Conservation (phyloP, 2,797 vertebrate genomes). For the Odontamblyopus rebecca region DNA sequence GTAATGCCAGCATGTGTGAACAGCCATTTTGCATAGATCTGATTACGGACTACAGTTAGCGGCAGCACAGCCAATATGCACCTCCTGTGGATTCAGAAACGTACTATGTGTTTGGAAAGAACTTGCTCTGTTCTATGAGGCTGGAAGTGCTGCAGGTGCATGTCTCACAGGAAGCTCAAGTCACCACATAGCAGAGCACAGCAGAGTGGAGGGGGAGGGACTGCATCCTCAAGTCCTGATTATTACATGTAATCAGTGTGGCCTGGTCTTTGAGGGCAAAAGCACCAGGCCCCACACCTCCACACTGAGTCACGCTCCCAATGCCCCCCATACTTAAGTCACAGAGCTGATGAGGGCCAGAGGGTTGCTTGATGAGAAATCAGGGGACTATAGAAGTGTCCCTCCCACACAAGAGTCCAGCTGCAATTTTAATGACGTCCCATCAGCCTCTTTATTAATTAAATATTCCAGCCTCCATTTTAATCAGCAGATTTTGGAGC, state of each 20-base stretch:
- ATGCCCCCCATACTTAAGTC: constrained; percentile 38
- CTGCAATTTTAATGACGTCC: constrained; percentile 60
- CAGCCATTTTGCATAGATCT: constrained; percentile 58
- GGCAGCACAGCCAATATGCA: constrained; percentile 18
- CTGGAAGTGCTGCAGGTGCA: constrained; percentile 63
- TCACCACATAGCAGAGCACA: constrained; percentile 54
- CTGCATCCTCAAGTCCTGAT: constrained; percentile 68
- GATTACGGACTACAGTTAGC: constrained; percentile 35
- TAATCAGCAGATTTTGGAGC: constrained; percentile 67
- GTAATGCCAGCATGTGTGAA: constrained; percentile 62
- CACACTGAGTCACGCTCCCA: constrained; percentile 63
- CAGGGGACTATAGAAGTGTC: constrained; percentile 37
- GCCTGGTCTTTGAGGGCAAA: constrained; percentile 53
- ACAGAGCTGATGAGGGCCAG: constrained; percentile 30
- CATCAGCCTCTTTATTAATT: constrained; percentile 60
- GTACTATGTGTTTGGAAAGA: background rate
- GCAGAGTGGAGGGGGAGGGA: constrained; percentile 38
- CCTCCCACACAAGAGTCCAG: constrained; percentile 36
- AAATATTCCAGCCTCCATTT: constrained; percentile 65
- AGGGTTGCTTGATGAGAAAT: constrained; percentile 14
- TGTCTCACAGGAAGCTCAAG: constrained; percentile 67
- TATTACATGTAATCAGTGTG: constrained; percentile 66
- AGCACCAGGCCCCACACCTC: constrained; percentile 61
- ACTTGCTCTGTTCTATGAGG: constrained; percentile 21
- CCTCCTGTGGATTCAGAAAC: constrained; percentile 3